phyloP scores from a whole-genome alignment of 1,140 invertebrate species.

The Pseudomyrmex gracilis region DNA sequence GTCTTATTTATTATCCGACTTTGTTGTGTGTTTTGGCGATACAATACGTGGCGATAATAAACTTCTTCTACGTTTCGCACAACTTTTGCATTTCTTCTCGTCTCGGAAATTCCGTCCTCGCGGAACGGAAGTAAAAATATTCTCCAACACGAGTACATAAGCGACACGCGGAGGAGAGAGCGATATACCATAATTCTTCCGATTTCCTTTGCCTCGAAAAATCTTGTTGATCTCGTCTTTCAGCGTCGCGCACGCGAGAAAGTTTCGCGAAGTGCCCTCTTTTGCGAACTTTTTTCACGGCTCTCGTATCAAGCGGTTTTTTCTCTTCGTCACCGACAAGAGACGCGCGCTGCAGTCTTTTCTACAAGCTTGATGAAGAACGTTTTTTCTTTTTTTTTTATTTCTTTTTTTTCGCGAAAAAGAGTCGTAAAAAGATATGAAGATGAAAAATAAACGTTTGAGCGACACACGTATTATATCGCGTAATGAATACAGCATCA shows the following conservation, averaged over 20 bases:
- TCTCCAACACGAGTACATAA: too few relatives aligned
- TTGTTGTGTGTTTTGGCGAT: too few relatives aligned
- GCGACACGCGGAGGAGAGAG: not conserved
- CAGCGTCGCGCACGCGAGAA: constrained; percentile 42
- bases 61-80: too few relatives aligned
- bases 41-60: too few relatives aligned
- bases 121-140: constrained; percentile 23
- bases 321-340: constrained; percentile 53
- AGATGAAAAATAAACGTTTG: constrained; percentile 43
- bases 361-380: constrained; percentile 52
- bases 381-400: constrained; percentile 6
- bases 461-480: not conserved
- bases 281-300: constrained; percentile 57
- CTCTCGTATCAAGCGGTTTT: constrained; percentile 55
- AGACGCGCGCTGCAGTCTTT: not conserved
- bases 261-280: constrained; percentile 60
- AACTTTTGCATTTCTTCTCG: not conserved
- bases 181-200: not conserved
- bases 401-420: not conserved
- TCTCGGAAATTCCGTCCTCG: constrained; percentile 23
- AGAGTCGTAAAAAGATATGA: constrained; percentile 59
- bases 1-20: too few relatives aligned
- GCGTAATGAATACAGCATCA: constrained; percentile 33
- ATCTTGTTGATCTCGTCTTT: constrained; percentile 46
- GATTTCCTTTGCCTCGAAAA: constrained; percentile 24